Conservation (phyloP, 2,797 vertebrate genomes). For the Gouania willdenowi region DNA sequence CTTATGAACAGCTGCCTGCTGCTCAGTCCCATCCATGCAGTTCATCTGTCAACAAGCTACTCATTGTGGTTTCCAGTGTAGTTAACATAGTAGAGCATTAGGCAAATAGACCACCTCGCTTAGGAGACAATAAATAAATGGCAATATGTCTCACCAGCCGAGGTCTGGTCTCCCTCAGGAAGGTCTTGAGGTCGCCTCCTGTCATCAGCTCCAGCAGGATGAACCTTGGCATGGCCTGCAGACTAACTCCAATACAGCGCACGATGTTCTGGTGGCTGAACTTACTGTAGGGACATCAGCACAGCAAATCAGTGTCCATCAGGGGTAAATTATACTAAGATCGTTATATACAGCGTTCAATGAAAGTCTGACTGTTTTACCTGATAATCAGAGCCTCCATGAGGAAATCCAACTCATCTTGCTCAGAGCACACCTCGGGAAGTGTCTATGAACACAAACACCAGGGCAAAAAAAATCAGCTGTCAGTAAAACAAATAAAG, state of each 20-base stretch:
- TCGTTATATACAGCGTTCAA: too few species aligned
- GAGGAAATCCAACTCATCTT: constrained; percentile 96
- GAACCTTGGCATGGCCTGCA: constrained; percentile 93
- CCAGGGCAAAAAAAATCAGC: constrained; percentile 5
- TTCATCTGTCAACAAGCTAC: too few species aligned
- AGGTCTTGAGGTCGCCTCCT: constrained; percentile 94
- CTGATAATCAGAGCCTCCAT: constrained; percentile 99
- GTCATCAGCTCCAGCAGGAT: constrained; percentile 97
- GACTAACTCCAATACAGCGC: constrained; percentile 92
- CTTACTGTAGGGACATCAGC: constrained; percentile 77
- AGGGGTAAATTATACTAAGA: too few species aligned
- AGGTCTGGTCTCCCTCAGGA: constrained; percentile 92
- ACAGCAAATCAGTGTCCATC: not conserved
- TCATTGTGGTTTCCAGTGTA: too few species aligned
- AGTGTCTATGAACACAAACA: too few species aligned
- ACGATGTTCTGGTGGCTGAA: constrained; percentile 99
- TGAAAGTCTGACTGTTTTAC: constrained; percentile 58
- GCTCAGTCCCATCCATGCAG: too few species aligned
- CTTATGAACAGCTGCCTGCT: too few species aligned
- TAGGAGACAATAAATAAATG: too few species aligned
- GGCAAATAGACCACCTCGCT: too few species aligned
- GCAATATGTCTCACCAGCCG: constrained; percentile 81
- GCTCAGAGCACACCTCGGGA: constrained; percentile 96
- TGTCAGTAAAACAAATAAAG: not conserved
- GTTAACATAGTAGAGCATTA: too few species aligned